phyloP scores from a whole-genome alignment of 1,140 invertebrate genomes.

The Olivierus martensii region DNA sequence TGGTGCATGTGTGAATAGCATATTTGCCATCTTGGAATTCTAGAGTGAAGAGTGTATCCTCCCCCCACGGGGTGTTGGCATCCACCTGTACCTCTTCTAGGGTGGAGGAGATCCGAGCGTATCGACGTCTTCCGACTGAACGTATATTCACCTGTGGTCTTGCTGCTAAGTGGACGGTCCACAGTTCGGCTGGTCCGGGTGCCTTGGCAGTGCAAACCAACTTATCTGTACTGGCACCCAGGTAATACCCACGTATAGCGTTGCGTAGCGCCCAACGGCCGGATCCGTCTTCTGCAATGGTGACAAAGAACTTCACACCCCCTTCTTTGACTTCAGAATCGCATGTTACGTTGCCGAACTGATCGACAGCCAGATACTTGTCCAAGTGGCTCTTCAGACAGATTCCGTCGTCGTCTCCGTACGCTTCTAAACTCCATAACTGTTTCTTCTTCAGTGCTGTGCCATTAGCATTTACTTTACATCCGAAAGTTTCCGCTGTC shows the following conservation, averaged over 20 bases:
- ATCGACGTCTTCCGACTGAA: constrained; percentile 84
- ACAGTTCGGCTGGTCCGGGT: constrained; percentile 52
- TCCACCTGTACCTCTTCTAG: constrained; percentile 76
- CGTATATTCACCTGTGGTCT: constrained; percentile 72
- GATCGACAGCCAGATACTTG: constrained; percentile 37
- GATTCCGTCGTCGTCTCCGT: constrained; percentile 30
- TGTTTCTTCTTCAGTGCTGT: constrained; percentile 92
- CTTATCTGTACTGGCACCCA: constrained; percentile 81
- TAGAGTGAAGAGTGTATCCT: constrained; percentile 89
- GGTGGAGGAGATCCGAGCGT: constrained; percentile 77
- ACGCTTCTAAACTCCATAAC: constrained; percentile 77
- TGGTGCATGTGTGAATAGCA: constrained; percentile 93
- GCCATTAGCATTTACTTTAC: constrained; percentile 92
- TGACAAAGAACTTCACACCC: constrained; percentile 56
- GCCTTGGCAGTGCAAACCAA: constrained; percentile 83
- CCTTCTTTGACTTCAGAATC: constrained; percentile 67
- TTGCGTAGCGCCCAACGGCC: constrained; percentile 73
- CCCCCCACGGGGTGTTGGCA: constrained; percentile 93
- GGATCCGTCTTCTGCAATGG: constrained; percentile 14
- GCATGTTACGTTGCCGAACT: constrained; percentile 89
- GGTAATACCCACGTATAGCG: constrained; percentile 74
- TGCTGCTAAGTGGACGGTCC: constrained; percentile 75
- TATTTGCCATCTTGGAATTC: constrained; percentile 89
- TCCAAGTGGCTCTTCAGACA: constrained; percentile 21
- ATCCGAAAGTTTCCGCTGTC: constrained; percentile 95